Conservation (phyloP, 2,113 vertebrate species). For the Jaculus jaculus region DNA sequence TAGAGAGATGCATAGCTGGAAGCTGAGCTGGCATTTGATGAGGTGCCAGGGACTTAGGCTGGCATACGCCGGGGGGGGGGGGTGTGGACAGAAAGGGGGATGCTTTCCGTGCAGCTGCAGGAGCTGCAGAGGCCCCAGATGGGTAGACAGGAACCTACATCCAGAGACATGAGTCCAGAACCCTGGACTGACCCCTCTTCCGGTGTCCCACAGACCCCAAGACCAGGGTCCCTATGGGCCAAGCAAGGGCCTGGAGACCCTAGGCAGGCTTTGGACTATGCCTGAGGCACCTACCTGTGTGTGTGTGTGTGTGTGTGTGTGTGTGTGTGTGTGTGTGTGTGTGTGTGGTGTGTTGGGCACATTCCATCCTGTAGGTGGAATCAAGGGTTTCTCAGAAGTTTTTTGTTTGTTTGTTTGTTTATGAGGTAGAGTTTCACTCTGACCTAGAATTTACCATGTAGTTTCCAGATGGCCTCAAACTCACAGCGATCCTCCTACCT, state of each 20-base stretch:
- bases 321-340: no score
- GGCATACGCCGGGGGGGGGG: rapidly evolving
- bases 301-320: no score
- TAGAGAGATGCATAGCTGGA: background rate
- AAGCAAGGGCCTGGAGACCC: background rate
- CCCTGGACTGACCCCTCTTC: background rate
- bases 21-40: constrained; percentile 46
- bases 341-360: no score
- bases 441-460: no score
- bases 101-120: background rate
- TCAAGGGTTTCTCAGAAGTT: no score
- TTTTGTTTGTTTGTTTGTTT: no score
- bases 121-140: background rate
- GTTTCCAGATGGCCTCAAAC: no score
- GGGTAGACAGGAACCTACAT: background rate
- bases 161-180: background rate
- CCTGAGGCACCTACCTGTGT: background rate
- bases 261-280: background rate
- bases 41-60: background rate
- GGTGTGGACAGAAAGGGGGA: background rate
- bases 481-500: no score
- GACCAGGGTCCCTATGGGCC: background rate
- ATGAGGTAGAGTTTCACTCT: no score
- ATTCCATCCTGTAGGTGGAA: no score
- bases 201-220: background rate